Evolutionary conservation across 2,113 vertebrate genomes (phyloP), one percentile per base, ranked within the genome.

Genomic region (Crotalus helleri): DNA sequence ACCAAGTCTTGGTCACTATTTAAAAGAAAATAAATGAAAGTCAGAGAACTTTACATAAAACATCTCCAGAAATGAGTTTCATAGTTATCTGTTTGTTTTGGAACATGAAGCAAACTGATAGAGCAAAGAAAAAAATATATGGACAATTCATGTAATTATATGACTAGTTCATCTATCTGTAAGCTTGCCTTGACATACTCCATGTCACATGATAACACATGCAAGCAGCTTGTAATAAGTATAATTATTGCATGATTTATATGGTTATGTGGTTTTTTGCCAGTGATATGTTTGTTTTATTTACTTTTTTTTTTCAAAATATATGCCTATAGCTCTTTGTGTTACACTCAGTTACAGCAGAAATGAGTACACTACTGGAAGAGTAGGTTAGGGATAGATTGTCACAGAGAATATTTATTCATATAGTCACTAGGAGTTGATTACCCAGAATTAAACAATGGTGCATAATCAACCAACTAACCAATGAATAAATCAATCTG

Each of bases 1-100:
- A 97, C 95, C 97, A 97, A 96, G 90, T 96, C 96, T 81, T 96
- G 91, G 88, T 95, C 96, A 97, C 96, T 97, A 94, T 96, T 95
- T 93, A 92, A 97, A 96, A 94, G 58, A 58, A 97, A 96, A 97
- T 11, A 87, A 90, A 91, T 55, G 91, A 88, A 46, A 91, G 88
- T 97, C 93, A 97, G 94, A 44, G 3, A 93, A 15, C 23, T 44
- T 39, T 21, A 81, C 7, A 81, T 81, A 81, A 44, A 81, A n/a
- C 15, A 29, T 88, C 23, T 33, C 39, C 92, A 95, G 95, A 95
- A 24, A 19, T 89, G 91, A 86, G 94, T 95, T 92, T 94, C 92
- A 94, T 29, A 17, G 4, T 13, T 81, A 33, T 61, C 59, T 64
- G 57, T 10, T 85, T 92, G 39, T 2, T 17, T 90, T 23, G 44